phyloP scores from a whole-genome alignment of 2,888 invertebrate species.

The Nipponacmea schrenckii region DNA sequence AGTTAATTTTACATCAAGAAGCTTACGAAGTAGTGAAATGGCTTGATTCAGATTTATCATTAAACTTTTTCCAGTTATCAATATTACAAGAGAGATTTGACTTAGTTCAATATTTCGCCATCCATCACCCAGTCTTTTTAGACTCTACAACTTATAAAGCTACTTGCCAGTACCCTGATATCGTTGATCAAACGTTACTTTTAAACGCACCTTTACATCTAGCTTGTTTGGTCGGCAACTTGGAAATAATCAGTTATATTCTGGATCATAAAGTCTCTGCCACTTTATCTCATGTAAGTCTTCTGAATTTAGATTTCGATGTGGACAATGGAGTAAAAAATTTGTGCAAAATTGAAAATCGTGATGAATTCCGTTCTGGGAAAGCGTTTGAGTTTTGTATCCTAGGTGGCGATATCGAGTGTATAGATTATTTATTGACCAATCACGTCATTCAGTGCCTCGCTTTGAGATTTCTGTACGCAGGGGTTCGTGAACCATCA shows the following conservation, averaged over 20 bases:
- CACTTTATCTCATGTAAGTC: slow-evolving; percentile 1
- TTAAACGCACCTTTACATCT: slow-evolving; percentile 20
- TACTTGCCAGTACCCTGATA: background rate
- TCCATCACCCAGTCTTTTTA: slow-evolving; percentile 10
- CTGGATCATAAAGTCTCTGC: background rate
- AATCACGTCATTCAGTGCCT: slow-evolving; percentile 13
- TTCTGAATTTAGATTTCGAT: background rate
- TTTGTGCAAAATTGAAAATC: background rate
- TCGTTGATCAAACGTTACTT: background rate
- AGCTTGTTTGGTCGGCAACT: slow-evolving; percentile 18
- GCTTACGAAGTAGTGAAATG: slow-evolving; percentile 1
- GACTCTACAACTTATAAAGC: background rate
- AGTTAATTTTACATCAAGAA: background rate
- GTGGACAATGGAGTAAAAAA: background rate
- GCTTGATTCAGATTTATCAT: slow-evolving; percentile 9
- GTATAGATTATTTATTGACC: slow-evolving; percentile 11
- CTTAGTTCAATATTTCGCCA: slow-evolving; percentile 14
- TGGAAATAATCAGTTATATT: slow-evolving; percentile 13
- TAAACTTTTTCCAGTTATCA: slow-evolving; percentile 20
- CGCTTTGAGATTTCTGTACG: slow-evolving; percentile 20
- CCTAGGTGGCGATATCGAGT: slow-evolving; percentile 10
- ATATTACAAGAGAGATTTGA: slow-evolving; percentile 15
- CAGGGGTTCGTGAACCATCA: slow-evolving; percentile 15
- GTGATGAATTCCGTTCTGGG: background rate
- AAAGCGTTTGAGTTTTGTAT: slow-evolving; percentile 22